Percentiles rank a stretch among this genome's conserved stretches.
Conservation (phyloP, 1,140 invertebrate species). For the Proctacanthus coquilletti region DNA sequence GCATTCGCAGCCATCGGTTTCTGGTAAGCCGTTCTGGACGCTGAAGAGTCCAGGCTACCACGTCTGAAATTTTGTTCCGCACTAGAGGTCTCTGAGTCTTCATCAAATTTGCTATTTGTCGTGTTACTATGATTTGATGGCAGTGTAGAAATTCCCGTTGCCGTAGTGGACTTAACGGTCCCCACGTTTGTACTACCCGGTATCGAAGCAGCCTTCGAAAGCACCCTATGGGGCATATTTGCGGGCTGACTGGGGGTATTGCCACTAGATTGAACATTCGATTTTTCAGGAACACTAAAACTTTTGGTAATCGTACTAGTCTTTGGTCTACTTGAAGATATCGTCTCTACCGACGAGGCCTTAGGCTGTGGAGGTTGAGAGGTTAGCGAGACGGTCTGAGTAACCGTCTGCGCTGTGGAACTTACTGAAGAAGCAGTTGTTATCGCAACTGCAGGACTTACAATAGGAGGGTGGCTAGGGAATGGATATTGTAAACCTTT, state of each 20-base stretch:
- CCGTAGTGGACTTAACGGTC: constrained; percentile 11
- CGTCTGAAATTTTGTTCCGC: neutral
- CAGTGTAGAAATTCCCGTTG: neutral
- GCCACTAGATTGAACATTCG: constrained; percentile 15
- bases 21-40: constrained; percentile 9
- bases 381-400: constrained; percentile 7
- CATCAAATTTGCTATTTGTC: constrained; percentile 13
- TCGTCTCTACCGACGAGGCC: constrained; percentile 1
- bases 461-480: constrained; percentile 57
- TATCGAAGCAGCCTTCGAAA: constrained; percentile 30
- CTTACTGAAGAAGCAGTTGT: constrained; percentile 8
- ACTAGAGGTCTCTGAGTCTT: constrained; percentile 1
- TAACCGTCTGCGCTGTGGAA: constrained; percentile 9
- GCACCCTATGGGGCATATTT: constrained; percentile 12
- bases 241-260: constrained; percentile 28
- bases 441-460: neutral
- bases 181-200: constrained; percentile 32
- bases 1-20: neutral
- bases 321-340: constrained; percentile 7
- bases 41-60: constrained; percentile 3
- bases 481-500: constrained; percentile 68
- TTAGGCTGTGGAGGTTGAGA: constrained; percentile 5
- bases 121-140: too few relatives aligned
- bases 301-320: constrained; percentile 16
- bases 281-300: constrained; percentile 17